Evolutionary conservation across 1,140 invertebrate species (phyloP), one percentile per base, ranked within the genome.

Genomic region (Anastrepha ludens): DNA sequence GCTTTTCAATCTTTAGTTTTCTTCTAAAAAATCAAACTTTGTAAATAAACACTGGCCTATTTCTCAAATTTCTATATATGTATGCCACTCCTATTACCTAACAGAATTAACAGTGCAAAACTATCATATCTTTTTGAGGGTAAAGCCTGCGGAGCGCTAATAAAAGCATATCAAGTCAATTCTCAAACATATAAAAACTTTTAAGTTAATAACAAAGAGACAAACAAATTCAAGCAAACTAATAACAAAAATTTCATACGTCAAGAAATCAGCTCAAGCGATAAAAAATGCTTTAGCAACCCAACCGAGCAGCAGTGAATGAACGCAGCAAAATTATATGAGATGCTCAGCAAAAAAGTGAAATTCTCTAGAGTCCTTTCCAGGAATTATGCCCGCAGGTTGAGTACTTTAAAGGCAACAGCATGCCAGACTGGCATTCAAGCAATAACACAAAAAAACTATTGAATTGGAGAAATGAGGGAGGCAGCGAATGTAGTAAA

Each of bases 361-460:
- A 81, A 81, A 81, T 81, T 81, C 74, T 81, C 74, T 55, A 81
- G 74, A 81, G 74, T 81, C 74, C 74, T 81, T 81, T 81, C 74
- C 74, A 81, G 74, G 74, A 81, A 81, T 81, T 81, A 29, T 81
- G 47, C 74, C 60, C 74, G 74, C 74, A 55, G 47, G 47, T 9
- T 81, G 74, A 55, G n/a, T 20, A 55, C 74, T 55, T 55, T 81
- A 17, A n/a, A 55, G 47, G 74, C 74, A 81, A 17, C 70, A 78
- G n/a, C 70, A 55, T 17, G 47, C 44, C 70, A 50, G 17, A 55
- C 70, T 78, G 47, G 41, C 70, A 50, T 78, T 20, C 29, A 29
- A 29, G 15, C n/a, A 78, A 55, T n/a, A 55, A 29, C 1, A 29
- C 29, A 29, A 29, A 55, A 81, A 81, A 81, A 81, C 17, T 50